These are phyloP conservation scores for Scrobipalpa atriplicella DNA, from an alignment of 2,888 invertebrate species.

Conservation along the genomic window DNA sequence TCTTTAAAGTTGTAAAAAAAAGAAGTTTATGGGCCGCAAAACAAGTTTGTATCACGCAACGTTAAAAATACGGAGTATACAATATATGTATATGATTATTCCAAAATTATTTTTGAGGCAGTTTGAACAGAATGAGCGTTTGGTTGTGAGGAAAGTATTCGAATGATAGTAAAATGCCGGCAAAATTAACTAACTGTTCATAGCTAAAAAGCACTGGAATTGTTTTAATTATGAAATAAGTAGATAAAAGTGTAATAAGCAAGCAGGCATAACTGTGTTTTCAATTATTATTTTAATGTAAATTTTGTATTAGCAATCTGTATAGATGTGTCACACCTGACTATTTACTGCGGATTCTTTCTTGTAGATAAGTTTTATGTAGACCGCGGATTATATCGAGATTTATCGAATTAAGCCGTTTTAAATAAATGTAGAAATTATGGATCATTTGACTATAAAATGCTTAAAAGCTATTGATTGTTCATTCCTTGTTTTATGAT, in stretches of 20 bases:
- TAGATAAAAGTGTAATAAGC: neutral
- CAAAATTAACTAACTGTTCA: neutral
- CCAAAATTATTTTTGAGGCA: neutral
- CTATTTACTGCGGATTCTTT: neutral
- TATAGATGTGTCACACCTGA: neutral
- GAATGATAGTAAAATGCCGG: neutral
- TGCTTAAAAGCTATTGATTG: constrained; percentile 33
- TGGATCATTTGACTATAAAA: constrained; percentile 19
- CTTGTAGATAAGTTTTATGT: constrained; percentile 15
- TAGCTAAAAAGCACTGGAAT: neutral
- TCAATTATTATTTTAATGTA: constrained; percentile 5
- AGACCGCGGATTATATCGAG: constrained; percentile 7
- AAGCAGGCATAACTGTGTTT: neutral
- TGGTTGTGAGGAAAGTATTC: constrained; percentile 5
- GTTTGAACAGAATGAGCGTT: neutral
- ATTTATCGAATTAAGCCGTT: neutral
- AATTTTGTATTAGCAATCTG: neutral
- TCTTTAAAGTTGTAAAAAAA: too few species aligned
- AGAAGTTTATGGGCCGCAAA: too few species aligned
- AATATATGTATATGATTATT: too few species aligned
- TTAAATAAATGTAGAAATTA: constrained; percentile 9
- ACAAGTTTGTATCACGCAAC: too few species aligned
- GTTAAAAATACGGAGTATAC: too few species aligned
- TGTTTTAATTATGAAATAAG: constrained; percentile 4
- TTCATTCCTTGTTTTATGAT: constrained; percentile 49